phyloP scores from a whole-genome alignment of 2,888 invertebrate genomes.

The Augochlorella aurata region DNA sequence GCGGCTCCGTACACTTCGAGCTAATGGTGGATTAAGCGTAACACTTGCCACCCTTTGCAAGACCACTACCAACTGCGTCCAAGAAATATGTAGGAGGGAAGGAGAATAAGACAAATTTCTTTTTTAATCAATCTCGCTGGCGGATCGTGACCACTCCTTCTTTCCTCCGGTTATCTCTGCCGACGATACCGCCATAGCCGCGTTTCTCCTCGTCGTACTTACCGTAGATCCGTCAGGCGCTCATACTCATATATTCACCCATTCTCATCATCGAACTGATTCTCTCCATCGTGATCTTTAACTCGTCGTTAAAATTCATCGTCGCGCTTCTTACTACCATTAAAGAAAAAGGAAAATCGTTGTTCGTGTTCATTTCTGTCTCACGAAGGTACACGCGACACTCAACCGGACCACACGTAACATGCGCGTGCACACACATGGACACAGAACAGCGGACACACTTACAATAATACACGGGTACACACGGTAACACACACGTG shows the following conservation, averaged over 20 bases:
- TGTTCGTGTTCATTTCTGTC: conserved; percentile 22
- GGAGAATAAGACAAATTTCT: conserved; percentile 61
- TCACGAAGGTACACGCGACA: neutral
- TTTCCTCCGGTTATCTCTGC: conserved; percentile 61
- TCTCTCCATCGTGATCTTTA: conserved; percentile 39
- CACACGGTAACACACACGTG: neutral
- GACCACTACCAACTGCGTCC: conserved; percentile 70
- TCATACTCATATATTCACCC: conserved; percentile 30
- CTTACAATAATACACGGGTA: neutral
- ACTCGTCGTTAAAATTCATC: conserved; percentile 25
- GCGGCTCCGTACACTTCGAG: conserved; percentile 97
- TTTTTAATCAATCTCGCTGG: conserved; percentile 66
- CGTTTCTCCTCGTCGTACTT: conserved; percentile 44
- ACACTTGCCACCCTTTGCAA: conserved; percentile 51
- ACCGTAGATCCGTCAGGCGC: conserved; percentile 40
- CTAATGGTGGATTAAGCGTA: conserved; percentile 92
- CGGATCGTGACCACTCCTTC: conserved; percentile 64
- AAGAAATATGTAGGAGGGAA: conserved; percentile 50
- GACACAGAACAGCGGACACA: neutral
- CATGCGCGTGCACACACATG: neutral
- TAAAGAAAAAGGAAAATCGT: neutral
- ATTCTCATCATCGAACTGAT: conserved; percentile 45
- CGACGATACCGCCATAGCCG: conserved; percentile 63
- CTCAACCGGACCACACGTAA: neutral
- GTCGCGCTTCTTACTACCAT: conserved; percentile 39